Conservation (phyloP, 2,113 vertebrate species). For the Stictonetta naevosa region DNA sequence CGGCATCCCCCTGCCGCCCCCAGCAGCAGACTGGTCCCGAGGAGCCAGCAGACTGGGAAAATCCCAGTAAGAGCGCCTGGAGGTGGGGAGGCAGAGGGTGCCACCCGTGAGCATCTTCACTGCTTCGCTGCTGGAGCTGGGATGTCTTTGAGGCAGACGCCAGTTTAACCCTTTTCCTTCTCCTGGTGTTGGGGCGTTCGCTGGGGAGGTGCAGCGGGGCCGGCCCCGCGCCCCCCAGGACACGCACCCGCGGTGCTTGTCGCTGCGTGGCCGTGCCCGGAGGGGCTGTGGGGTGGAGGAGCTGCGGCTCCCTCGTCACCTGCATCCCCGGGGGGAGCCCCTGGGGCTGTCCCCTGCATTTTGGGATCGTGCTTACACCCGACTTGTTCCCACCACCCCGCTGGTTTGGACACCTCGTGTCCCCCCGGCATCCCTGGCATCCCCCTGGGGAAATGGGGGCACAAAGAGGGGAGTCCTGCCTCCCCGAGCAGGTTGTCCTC, state of each 20-base stretch:
- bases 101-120: neutral
- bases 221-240: neutral
- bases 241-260: neutral
- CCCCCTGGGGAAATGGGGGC: neutral
- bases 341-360: neutral
- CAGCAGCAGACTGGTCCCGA: neutral
- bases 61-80: neutral
- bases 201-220: neutral
- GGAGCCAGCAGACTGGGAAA: neutral
- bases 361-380: neutral
- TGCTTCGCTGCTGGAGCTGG: neutral
- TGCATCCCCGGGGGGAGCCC: fast-evolving
- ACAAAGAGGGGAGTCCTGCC: neutral
- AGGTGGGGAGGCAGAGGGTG: slow-evolving; percentile 6
- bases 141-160: neutral
- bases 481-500: neutral
- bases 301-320: neutral
- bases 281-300: too few relatives aligned
- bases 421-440: fast-evolving
- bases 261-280: too few relatives aligned
- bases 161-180: slow-evolving; percentile 51
- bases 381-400: neutral
- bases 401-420: neutral
- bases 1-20: neutral
- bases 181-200: neutral